Base-by-base conservation (phyloP, 2,113 vertebrate species). In the Leptobrachium leishanense region DNA sequence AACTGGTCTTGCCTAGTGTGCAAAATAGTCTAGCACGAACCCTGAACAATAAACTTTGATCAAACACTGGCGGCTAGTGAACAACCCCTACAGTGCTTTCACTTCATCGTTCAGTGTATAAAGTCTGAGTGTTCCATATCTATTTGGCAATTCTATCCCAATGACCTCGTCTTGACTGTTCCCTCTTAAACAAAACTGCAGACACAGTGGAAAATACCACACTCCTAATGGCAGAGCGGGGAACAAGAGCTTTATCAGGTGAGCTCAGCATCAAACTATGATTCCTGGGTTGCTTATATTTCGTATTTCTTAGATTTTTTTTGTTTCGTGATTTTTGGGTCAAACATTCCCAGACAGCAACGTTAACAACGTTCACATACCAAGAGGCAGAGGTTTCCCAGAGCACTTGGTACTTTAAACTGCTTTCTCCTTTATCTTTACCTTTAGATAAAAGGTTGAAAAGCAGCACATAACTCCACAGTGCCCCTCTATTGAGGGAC, bases 281-380 rank as follows among this genome's bases (percentile, higher is more conserved):
- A 70, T n/a, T 71, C 53, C 68, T 71, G 68, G n/a, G 43, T 2
- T 59, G 46, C 31, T 64, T 68, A 39, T 63, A 78, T 78, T 68
- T 64, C 3, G 12, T 15, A 66, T 40, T 65, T 31, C 72, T 63
- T 70, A 7, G 59, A 55, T 72, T 79, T 64, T 53, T 44, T 70
- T 42, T 31, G 20, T 31, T 31, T 31, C 20, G 20, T 31, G 20
- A 31, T 31, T 31, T 31, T 31, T 31, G 20, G 20, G 77, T 71
- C 15, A 64, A 66, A 66, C 59, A 79, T 79, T 79, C 69, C 69
- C 77, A 79, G 77, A 79, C 77, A 65, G 46, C 59, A 43, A 43
- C 64, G 59, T 64, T 74, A 54, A 72, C 31, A 64, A 64, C 62
- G 46, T 79, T 68, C 11, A 79, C 46, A 55, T 54, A 46, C 40